Evolutionary conservation across 2,888 invertebrate genomes (phyloP), one percentile per base, ranked within the genome.

Genomic region (Rhaphigaster nebulosa): DNA sequence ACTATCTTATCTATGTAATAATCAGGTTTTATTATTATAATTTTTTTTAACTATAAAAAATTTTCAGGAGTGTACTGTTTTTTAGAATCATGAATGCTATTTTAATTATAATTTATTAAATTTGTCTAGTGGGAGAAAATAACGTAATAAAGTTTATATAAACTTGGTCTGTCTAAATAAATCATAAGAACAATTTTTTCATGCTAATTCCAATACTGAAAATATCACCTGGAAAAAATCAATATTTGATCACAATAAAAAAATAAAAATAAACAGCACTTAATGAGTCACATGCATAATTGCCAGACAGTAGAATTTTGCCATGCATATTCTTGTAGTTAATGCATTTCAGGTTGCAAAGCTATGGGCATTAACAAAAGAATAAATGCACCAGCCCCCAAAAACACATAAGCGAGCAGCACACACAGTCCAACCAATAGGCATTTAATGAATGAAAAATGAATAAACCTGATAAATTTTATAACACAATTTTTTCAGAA

Each of bases 191-290:
- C 15, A 70, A 76, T 38, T 20, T 76, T 76, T 20, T 38, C 70
- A 76, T 76, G 70, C 34, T 38, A 38, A 76, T 3, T 76, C 70
- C 34, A 76, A 76, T 38, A 76, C 18, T 76, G 38, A 76, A 38
- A 76, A 76, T 34, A 38, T 76, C 38, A 76, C 38, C 70, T 76
- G 70, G 29, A 65, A 76, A 76, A 38, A 76, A 76, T 76, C 23
- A 76, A 76, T 34, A 20, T 23, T 76, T 76, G 13, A 76, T 34
- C 34, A 76, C 4, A 76, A 76, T 76, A 76, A 1, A 76, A 76
- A 76, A 34, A 38, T n/a, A 38, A 76, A 23, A 76, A 20, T 38
- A 23, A 76, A 76, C 29, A 76, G 5, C 38, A 76, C 20, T 76
- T 76, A 76, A 70, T 20, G 29, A 70, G 38, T 76, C 6, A 76